A percentile compares a stretch with the other conserved stretches of the same genome.
Evolutionary conservation across 2,888 invertebrate species (phyloP).

Genomic region (Latheticus oryzae): DNA sequence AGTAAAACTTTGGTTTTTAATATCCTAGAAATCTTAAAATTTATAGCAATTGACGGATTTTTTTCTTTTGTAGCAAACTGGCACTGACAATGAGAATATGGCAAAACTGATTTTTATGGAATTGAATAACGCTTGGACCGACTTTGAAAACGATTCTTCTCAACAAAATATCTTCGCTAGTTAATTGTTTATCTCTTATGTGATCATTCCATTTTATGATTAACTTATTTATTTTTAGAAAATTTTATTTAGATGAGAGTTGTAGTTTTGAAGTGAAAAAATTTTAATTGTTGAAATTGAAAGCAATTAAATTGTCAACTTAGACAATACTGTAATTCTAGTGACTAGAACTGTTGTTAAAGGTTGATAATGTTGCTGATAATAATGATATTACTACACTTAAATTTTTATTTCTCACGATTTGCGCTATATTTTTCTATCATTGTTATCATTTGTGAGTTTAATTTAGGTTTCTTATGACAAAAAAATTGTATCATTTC

Average conservation of each 20-base stretch:
- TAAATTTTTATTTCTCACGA: slow-evolving; percentile 24
- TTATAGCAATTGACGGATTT: slow-evolving; percentile 2
- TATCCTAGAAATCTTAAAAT: no score
- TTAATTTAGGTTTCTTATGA: slow-evolving; percentile 22
- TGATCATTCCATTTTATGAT: slow-evolving; percentile 50
- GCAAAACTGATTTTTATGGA: slow-evolving; percentile 99
- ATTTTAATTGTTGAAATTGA: slow-evolving; percentile 10
- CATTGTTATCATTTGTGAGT: slow-evolving; percentile 10
- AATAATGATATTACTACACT: slow-evolving; percentile 35
- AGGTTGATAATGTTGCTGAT: slow-evolving; percentile 18
- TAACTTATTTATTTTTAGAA: slow-evolving; percentile 42
- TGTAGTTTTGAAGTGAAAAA: slow-evolving; percentile 36
- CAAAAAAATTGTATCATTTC: no score
- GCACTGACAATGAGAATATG: slow-evolving; percentile 90
- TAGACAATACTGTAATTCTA: slow-evolving; percentile 33
- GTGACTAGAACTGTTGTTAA: slow-evolving; percentile 38
- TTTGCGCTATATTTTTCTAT: slow-evolving; percentile 13
- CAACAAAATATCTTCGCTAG: slow-evolving; percentile 75
- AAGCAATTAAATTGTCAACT: slow-evolving; percentile 28
- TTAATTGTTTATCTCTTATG: slow-evolving; percentile 49
- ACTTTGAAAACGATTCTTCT: slow-evolving; percentile 90
- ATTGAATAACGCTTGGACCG: slow-evolving; percentile 98
- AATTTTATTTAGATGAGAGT: slow-evolving; percentile 28
- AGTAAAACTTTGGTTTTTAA: no score
- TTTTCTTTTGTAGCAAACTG: slow-evolving; percentile 79